Conservation (phyloP, 2,888 invertebrate species). For the Eilema griseolum region DNA sequence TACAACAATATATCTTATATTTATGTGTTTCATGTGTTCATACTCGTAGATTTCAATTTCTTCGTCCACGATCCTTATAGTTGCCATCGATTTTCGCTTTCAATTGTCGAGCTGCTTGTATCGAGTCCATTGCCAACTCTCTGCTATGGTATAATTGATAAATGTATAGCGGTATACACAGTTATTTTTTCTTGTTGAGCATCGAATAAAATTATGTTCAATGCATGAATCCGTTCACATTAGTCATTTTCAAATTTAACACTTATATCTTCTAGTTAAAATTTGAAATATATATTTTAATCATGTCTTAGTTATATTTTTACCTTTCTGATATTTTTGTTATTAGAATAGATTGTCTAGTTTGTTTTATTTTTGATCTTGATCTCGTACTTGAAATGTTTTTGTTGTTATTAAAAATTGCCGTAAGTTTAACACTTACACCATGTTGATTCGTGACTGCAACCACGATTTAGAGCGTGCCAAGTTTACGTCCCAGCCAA, state of each 20-base stretch:
- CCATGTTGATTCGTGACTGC: constrained; percentile 67
- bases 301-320: not conserved
- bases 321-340: not conserved
- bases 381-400: not conserved
- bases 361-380: not conserved
- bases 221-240: not conserved
- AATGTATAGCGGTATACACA: constrained; percentile 37
- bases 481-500: constrained; percentile 69
- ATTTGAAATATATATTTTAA: not conserved
- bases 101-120: constrained; percentile 61
- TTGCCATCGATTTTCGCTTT: constrained; percentile 76
- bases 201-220: not conserved
- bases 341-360: not conserved
- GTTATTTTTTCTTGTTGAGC: not conserved
- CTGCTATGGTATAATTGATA: constrained; percentile 55
- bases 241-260: not conserved
- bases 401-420: constrained; percentile 13
- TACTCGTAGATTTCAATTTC: constrained; percentile 72
- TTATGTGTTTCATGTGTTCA: constrained; percentile 9
- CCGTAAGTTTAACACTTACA: constrained; percentile 53
- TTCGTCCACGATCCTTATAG: constrained; percentile 48
- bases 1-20: not conserved
- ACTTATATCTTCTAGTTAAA: not conserved
- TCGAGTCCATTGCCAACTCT: constrained; percentile 72
- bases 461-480: constrained; percentile 68